A percentile compares a stretch with the other conserved stretches of the same genome.
Evolutionary conservation across 2,888 invertebrate genomes (phyloP).

Genomic region (Nematopogon swammerdamellus): DNA sequence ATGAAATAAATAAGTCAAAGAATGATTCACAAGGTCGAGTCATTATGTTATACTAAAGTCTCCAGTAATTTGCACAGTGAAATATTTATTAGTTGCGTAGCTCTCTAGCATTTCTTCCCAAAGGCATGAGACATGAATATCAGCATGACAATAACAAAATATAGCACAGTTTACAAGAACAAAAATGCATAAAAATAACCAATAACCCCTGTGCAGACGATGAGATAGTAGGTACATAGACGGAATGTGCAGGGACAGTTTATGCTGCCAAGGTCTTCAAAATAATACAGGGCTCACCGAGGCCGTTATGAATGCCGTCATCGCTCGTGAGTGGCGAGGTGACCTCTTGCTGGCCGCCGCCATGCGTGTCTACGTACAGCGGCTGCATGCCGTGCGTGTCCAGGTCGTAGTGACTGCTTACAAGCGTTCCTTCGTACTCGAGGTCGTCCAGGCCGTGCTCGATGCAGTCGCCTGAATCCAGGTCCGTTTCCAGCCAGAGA

Average conservation of each 20-base stretch:
- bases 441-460: conserved; percentile 62
- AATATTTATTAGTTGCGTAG: too few relatives aligned
- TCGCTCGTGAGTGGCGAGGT: conserved; percentile 41
- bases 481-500: conserved; percentile 86
- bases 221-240: too few relatives aligned
- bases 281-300: conserved; percentile 34
- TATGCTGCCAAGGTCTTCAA: background rate
- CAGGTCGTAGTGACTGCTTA: background rate
- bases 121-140: too few relatives aligned
- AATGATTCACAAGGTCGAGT: too few relatives aligned
- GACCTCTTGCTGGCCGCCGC: conserved; percentile 22
- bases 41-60: too few relatives aligned
- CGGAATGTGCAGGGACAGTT: background rate
- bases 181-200: too few relatives aligned
- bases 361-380: conserved; percentile 69
- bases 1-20: background rate
- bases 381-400: conserved; percentile 44
- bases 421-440: conserved; percentile 20
- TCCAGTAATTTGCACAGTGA: too few relatives aligned
- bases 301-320: conserved; percentile 34
- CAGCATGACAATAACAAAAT: too few relatives aligned
- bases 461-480: conserved; percentile 75
- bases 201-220: too few relatives aligned
- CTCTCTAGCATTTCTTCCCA: too few relatives aligned
- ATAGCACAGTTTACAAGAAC: too few relatives aligned